A percentile compares a stretch with the other conserved stretches of the same genome.
Conservation (phyloP, 1,140 invertebrate species). For the Drosophila pectinifera region DNA sequence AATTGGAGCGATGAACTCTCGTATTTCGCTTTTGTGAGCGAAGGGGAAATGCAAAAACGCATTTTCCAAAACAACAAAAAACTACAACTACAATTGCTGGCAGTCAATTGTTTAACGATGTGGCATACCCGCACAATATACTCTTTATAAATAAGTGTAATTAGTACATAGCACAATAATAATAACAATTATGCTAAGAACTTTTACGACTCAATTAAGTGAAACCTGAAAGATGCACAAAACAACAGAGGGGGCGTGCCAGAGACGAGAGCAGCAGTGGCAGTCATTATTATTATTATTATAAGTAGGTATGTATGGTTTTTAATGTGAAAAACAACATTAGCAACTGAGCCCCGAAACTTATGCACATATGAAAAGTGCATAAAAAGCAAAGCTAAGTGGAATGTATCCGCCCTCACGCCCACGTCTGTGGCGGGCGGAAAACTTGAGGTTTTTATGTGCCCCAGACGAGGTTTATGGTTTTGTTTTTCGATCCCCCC, state of each 20-base stretch:
- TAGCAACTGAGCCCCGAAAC: conserved; percentile 20
- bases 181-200: conserved; percentile 69
- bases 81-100: conserved; percentile 29
- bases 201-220: conserved; percentile 74
- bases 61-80: conserved; percentile 35
- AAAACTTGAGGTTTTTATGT: conserved; percentile 47
- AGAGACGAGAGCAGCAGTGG: not conserved
- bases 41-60: conserved; percentile 58
- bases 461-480: conserved; percentile 80
- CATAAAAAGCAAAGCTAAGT: conserved; percentile 64
- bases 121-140: conserved; percentile 15
- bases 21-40: conserved; percentile 52
- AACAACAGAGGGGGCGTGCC: conserved; percentile 23
- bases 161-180: conserved; percentile 45
- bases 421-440: conserved; percentile 22
- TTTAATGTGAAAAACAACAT: conserved; percentile 39
- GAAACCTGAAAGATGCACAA: conserved; percentile 35
- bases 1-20: conserved; percentile 83
- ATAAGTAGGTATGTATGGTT: conserved; percentile 16
- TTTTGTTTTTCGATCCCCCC: conserved; percentile 63
- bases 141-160: conserved; percentile 23
- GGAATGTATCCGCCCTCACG: conserved; percentile 50
- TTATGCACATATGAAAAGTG: conserved; percentile 45
- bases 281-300: conserved; percentile 35
- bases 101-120: conserved; percentile 67